phyloP scores from a whole-genome alignment of 1,140 invertebrate genomes.

The Diachasmimorpha longicaudata region DNA sequence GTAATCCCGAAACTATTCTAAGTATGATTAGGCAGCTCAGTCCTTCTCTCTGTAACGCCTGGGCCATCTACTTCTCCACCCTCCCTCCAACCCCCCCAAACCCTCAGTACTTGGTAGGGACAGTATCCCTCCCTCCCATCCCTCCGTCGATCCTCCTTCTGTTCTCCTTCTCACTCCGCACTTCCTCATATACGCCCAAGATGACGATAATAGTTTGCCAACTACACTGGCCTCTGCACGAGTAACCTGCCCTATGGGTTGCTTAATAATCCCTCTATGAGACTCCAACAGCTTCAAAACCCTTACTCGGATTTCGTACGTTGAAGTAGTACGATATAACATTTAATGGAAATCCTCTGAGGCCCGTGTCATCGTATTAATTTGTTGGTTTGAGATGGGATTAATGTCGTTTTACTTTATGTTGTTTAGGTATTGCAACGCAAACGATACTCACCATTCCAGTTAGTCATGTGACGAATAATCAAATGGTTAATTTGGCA shows the following conservation, averaged over 20 bases:
- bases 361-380: background rate
- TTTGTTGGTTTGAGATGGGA: background rate
- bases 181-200: conserved; percentile 48
- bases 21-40: conserved; percentile 62
- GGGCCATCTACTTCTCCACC: background rate
- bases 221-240: conserved; percentile 55
- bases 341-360: conserved; percentile 22
- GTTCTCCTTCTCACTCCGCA: background rate
- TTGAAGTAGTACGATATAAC: conserved; percentile 30
- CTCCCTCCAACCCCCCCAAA: too few species aligned
- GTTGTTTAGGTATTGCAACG: conserved; percentile 80
- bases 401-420: background rate
- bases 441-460: conserved; percentile 95
- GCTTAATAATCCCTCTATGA: conserved; percentile 62
- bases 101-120: conserved; percentile 6
- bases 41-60: conserved; percentile 44
- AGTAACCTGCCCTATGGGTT: conserved; percentile 61
- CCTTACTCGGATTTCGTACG: conserved; percentile 34
- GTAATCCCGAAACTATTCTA: conserved; percentile 65
- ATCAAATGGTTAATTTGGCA: conserved; percentile 81
- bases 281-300: conserved; percentile 39
- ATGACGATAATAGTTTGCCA: conserved; percentile 64
- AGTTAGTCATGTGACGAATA: conserved; percentile 80
- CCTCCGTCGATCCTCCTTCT: background rate
- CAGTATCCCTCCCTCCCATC: background rate